Percentiles rank a stretch among this genome's conserved stretches.
phyloP scores from a whole-genome alignment of 2,888 invertebrate genomes.

The Drosophila histrio region DNA sequence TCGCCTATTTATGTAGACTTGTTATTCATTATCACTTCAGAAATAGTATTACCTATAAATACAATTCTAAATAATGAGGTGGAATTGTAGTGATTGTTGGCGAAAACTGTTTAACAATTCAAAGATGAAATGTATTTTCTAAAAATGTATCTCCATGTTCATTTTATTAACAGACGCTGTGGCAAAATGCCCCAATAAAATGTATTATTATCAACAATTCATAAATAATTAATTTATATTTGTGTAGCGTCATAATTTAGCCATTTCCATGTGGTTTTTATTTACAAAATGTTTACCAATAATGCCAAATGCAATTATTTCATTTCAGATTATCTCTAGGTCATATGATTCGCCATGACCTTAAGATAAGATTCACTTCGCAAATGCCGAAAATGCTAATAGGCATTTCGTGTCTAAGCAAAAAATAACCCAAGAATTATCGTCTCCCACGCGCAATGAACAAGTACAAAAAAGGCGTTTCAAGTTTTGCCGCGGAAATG shows the following conservation, averaged over 20 bases:
- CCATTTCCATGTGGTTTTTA: too few species aligned
- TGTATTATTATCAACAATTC: too few species aligned
- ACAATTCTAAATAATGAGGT: too few species aligned
- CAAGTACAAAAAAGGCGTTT: conserved; percentile 54
- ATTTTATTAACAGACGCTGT: too few species aligned
- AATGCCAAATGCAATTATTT: not conserved
- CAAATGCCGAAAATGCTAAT: conserved; percentile 47
- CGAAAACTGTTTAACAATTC: too few species aligned
- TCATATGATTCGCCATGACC: conserved; percentile 51
- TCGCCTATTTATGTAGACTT: not conserved
- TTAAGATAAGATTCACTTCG: conserved; percentile 14
- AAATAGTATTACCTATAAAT: too few species aligned
- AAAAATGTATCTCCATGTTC: not conserved
- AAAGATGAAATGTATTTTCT: too few species aligned
- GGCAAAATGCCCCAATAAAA: too few species aligned
- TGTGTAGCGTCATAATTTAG: too few species aligned
- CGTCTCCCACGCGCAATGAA: conserved; percentile 39
- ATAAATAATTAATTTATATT: too few species aligned
- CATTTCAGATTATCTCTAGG: not conserved
- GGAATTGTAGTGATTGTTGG: too few species aligned
- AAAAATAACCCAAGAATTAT: conserved; percentile 44
- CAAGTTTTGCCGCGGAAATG: conserved; percentile 72
- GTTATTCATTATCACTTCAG: not conserved
- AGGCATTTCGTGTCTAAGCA: conserved; percentile 49
- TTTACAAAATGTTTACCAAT: too few species aligned